These are phyloP conservation scores for Holocentrus rufus DNA, from an alignment of 2,797 vertebrate species.

Conservation along the genomic window DNA sequence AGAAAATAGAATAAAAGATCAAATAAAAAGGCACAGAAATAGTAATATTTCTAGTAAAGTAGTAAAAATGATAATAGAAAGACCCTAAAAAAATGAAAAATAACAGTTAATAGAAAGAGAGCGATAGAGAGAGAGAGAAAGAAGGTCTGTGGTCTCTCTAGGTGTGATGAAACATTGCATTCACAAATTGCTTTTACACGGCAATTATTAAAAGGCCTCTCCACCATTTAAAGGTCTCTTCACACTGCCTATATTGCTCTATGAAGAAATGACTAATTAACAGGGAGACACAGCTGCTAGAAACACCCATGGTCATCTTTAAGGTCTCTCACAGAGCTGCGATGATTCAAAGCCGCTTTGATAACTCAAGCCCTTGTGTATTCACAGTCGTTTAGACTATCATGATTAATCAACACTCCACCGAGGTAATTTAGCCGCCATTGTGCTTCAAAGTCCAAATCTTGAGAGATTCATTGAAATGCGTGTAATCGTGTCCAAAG, in stretches of 20 bases:
- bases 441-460: background rate
- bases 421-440: background rate
- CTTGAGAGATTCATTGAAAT: background rate
- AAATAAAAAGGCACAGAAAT: no score
- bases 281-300: background rate
- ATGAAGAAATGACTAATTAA: constrained; percentile 24
- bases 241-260: constrained; percentile 5
- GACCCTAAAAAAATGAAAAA: no score
- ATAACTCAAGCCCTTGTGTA: background rate
- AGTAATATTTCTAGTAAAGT: no score
- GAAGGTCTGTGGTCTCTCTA: background rate
- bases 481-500: no score
- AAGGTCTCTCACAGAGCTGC: background rate
- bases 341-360: constrained; percentile 6
- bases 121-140: no score
- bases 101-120: no score
- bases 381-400: background rate
- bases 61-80: no score
- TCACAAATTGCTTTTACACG: background rate
- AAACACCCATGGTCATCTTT: constrained; percentile 16
- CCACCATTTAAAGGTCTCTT: constrained; percentile 4
- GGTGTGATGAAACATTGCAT: constrained; percentile 6
- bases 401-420: background rate
- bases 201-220: background rate
- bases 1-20: no score